A percentile compares a stretch with the other conserved stretches of the same genome.
Conservation (phyloP, 1,140 invertebrate species). For the Colletes latitarsis region DNA sequence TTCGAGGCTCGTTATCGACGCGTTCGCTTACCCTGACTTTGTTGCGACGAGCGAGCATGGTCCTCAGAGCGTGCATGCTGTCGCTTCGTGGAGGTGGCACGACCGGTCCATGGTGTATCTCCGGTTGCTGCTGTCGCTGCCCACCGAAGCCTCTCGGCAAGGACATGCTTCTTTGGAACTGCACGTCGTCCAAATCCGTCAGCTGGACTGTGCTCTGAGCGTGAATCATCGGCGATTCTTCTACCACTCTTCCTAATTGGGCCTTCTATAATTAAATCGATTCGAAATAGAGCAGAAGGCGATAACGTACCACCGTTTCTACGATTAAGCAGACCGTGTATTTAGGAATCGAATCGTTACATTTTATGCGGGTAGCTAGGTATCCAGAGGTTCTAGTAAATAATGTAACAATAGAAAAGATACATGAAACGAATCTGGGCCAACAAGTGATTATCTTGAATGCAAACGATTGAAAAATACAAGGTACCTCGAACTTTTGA, state of each 20-base stretch:
- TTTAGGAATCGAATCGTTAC: not conserved
- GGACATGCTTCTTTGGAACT: conserved; percentile 79
- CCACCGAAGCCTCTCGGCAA: conserved; percentile 79
- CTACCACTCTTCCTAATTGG: conserved; percentile 73
- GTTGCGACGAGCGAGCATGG: conserved; percentile 76
- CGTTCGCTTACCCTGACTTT: conserved; percentile 72
- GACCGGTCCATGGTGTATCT: conserved; percentile 71
- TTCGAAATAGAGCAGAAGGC: conserved; percentile 14
- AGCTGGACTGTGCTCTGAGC: conserved; percentile 73
- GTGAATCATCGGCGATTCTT: conserved; percentile 71
- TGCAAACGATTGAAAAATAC: not conserved
- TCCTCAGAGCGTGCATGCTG: conserved; percentile 78
- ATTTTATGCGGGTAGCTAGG: too few relatives aligned
- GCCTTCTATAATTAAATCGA: conserved; percentile 64
- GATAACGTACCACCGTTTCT: not conserved
- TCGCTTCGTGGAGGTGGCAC: conserved; percentile 79
- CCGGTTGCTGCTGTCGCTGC: conserved; percentile 66
- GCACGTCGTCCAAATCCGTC: conserved; percentile 73
- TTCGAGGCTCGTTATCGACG: too few relatives aligned
- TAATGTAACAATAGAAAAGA: too few relatives aligned
- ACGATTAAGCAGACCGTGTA: not conserved
- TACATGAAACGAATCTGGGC: too few relatives aligned
- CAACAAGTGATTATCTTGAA: too few relatives aligned
- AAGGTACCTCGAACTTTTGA: conserved; percentile 71
- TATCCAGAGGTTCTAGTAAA: too few relatives aligned